A percentile compares a stretch with the other conserved stretches of the same genome.
Evolutionary conservation across 2,113 vertebrate genomes (phyloP).

Genomic region (Rafetus swinhoei): DNA sequence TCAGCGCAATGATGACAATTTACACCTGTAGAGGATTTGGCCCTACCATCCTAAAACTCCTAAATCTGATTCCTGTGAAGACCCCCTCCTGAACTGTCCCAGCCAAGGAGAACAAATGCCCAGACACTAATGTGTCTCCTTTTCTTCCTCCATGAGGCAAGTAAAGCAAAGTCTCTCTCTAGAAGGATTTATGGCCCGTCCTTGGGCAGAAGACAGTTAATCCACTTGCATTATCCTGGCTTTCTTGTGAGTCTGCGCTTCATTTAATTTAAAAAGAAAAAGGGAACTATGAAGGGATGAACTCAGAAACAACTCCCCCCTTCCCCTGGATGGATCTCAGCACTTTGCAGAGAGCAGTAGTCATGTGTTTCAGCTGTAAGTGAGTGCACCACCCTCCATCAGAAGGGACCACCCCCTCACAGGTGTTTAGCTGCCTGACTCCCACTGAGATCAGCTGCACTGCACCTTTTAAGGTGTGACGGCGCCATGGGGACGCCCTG

Average conservation of each 20-base stretch:
- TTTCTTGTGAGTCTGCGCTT: not conserved
- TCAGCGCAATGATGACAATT: not conserved
- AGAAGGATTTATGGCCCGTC: not conserved
- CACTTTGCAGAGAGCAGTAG: not conserved
- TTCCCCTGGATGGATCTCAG: not conserved
- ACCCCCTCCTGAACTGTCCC: accelerated
- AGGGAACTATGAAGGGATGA: not conserved
- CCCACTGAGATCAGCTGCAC: not conserved
- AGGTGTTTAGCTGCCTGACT: not conserved
- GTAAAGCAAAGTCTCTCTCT: not conserved
- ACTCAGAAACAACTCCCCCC: not conserved
- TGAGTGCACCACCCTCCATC: not conserved
- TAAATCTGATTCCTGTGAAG: accelerated
- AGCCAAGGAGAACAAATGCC: accelerated
- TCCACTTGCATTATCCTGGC: not conserved
- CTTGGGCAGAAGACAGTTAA: accelerated
- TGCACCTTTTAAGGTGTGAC: too few relatives aligned
- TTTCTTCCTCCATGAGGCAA: not conserved
- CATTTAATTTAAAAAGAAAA: not conserved
- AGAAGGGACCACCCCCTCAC: not conserved
- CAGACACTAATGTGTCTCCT: accelerated
- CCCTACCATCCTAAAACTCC: accelerated
- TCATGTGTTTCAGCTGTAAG: not conserved
- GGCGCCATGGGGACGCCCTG: too few relatives aligned
- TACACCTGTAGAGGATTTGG: not conserved